Conservation (phyloP, 2,888 invertebrate genomes). For the Dichetophora obliterata region DNA sequence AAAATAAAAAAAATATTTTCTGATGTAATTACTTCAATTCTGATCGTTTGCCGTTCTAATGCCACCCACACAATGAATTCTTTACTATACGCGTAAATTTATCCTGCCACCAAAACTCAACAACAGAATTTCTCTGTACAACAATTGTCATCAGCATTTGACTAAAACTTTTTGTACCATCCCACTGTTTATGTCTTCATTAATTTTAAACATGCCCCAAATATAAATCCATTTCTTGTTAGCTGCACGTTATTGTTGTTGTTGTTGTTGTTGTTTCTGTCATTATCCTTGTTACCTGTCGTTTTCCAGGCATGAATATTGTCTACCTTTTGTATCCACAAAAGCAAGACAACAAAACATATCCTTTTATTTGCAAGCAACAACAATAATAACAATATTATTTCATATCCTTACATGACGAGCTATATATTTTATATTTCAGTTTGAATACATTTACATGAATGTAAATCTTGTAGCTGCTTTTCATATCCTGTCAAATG, state of each 20-base stretch:
- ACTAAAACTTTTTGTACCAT: neutral
- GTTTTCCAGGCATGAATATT: conserved; percentile 13
- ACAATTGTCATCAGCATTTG: neutral
- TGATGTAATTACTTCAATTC: too few species aligned
- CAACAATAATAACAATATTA: conserved; percentile 10
- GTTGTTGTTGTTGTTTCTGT: neutral
- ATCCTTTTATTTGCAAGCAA: conserved; percentile 18
- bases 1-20: too few species aligned
- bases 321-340: neutral
- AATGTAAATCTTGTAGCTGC: conserved; percentile 25
- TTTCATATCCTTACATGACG: conserved; percentile 14
- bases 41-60: too few species aligned
- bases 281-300: conserved; percentile 23
- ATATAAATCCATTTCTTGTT: conserved; percentile 4
- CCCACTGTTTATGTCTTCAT: conserved; percentile 4
- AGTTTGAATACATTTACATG: conserved; percentile 7
- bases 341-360: neutral
- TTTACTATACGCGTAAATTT: too few species aligned
- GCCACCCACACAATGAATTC: too few species aligned
- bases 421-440: conserved; percentile 12
- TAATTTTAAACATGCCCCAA: conserved; percentile 23
- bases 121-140: neutral
- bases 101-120: too few species aligned
- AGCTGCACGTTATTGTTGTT: neutral
- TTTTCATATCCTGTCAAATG: conserved; percentile 32